Evolutionary conservation across 2,797 vertebrate genomes (phyloP).

Genomic region (Ambastaia sidthimunki): DNA sequence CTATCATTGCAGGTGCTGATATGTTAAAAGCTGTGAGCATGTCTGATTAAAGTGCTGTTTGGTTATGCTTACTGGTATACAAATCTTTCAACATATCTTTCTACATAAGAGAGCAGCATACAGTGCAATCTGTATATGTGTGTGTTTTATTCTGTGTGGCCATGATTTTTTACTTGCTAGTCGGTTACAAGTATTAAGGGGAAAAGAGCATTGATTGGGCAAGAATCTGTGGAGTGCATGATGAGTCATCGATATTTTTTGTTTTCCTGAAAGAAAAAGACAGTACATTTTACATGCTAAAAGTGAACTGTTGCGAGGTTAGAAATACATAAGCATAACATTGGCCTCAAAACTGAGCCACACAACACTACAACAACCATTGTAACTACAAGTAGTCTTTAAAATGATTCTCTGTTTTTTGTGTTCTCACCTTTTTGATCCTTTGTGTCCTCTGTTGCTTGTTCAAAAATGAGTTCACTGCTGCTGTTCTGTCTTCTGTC

Average conservation of each 20-base stretch:
- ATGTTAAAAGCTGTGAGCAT: slow-evolving; percentile 1
- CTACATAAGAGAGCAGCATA: not conserved
- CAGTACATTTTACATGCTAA: no score
- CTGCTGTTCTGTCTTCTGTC: slow-evolving; percentile 14
- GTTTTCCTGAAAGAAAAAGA: not conserved
- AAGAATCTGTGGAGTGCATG: no score
- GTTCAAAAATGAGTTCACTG: slow-evolving; percentile 6
- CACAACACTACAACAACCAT: no score
- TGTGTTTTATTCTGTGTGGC: not conserved
- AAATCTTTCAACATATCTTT: not conserved
- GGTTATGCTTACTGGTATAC: not conserved
- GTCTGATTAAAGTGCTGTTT: not conserved
- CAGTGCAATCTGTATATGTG: not conserved
- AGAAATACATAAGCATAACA: no score
- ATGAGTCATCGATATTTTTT: not conserved
- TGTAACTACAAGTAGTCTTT: no score
- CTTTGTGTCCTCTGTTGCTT: slow-evolving; percentile 10
- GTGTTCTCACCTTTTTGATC: slow-evolving; percentile 19
- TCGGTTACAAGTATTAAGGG: no score
- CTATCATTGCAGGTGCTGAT: not conserved
- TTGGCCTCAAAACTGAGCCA: no score
- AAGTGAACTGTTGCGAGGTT: no score
- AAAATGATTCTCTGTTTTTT: not conserved
- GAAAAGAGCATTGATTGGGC: no score
- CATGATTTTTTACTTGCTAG: no score